Evolutionary conservation across 2,113 vertebrate species (phyloP).

Genomic region (Melanostigma gelatinosum): DNA sequence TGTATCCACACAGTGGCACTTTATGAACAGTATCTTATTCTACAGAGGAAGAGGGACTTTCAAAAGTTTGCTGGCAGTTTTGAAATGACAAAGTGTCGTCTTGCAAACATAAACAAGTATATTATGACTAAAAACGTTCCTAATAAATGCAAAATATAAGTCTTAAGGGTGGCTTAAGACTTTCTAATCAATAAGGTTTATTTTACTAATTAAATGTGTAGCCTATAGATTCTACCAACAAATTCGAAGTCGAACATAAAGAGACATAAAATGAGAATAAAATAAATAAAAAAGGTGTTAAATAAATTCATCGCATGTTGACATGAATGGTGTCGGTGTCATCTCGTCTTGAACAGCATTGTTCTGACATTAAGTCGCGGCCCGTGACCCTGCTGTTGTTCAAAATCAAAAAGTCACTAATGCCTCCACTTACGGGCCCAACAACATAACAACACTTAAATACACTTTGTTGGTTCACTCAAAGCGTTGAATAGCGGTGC

Average conservation of each 20-base stretch:
- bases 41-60: not conserved
- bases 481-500: conserved; percentile 49
- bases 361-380: conserved; percentile 17
- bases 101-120: not conserved
- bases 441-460: conserved; percentile 71
- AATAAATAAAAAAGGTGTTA: not conserved
- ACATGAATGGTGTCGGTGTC: conserved; percentile 15
- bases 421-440: conserved; percentile 45
- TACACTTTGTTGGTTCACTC: conserved; percentile 71
- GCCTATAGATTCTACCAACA: not conserved
- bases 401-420: conserved; percentile 60
- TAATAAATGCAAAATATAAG: not conserved
- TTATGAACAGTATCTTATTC: not conserved
- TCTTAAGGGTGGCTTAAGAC: too few species aligned
- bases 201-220: not conserved
- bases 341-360: not conserved
- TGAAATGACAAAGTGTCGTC: not conserved
- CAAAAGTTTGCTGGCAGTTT: not conserved
- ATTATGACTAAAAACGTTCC: not conserved
- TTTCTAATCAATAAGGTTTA: not conserved
- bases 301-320: not conserved
- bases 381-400: conserved; percentile 49
- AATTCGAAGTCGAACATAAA: not conserved
- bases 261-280: fast-evolving
- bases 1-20: not conserved